These are phyloP conservation scores for Poecilia gillii DNA, from an alignment of 2,797 vertebrate genomes.

Conservation along the genomic window DNA sequence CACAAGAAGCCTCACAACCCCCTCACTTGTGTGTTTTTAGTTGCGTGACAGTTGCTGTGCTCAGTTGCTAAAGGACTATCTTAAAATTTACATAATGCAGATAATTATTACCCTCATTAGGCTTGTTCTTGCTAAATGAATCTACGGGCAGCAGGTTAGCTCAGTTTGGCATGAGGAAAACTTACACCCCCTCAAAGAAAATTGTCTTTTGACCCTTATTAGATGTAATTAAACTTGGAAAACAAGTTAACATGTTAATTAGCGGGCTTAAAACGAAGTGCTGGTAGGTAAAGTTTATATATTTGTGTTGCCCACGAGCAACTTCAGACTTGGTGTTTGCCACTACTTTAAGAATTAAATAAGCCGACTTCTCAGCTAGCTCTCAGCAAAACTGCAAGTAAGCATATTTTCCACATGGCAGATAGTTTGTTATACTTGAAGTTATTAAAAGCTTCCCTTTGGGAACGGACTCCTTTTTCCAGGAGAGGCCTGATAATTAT, in stretches of 20 bases:
- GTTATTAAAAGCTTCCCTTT: not conserved
- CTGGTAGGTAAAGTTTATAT: conserved; percentile 2
- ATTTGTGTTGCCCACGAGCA: not conserved
- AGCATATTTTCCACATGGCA: not conserved
- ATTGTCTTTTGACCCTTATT: not conserved
- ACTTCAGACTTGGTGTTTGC: not conserved
- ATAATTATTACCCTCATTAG: not conserved
- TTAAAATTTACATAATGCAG: conserved; percentile 8
- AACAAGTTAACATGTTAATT: conserved; percentile 9
- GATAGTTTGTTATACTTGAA: not conserved
- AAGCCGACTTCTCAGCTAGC: conserved; percentile 3
- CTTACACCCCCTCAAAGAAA: not conserved
- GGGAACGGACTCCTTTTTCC: not conserved
- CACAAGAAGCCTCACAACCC: conserved; percentile 4
- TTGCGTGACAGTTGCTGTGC: not conserved
- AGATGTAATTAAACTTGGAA: conserved; percentile 15
- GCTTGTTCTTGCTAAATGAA: not conserved
- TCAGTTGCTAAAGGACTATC: not conserved
- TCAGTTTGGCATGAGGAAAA: not conserved
- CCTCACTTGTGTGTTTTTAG: not conserved
- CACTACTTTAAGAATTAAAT: not conserved
- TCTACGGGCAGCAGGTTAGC: conserved; percentile 12
- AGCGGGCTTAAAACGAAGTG: not conserved
- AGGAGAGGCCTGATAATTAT: not conserved
- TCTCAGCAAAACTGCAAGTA: not conserved